Evolutionary conservation across 1,140 invertebrate genomes (phyloP).

Genomic region (Drosophila repleta): DNA sequence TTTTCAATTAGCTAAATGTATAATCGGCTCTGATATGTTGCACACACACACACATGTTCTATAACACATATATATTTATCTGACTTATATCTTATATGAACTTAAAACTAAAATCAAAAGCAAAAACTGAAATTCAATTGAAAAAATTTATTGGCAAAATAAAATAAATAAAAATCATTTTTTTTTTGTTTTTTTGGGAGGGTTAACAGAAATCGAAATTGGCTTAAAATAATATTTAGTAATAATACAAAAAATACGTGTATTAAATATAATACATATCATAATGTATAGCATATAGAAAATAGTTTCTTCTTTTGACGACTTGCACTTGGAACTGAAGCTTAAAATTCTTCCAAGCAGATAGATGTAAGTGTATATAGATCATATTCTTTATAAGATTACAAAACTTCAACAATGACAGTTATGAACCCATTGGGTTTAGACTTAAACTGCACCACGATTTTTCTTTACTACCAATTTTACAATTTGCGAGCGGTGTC

Average conservation of each 20-base stretch:
- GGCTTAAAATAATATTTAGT: constrained; percentile 68
- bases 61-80: constrained; percentile 6
- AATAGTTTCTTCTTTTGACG: constrained; percentile 22
- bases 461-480: not conserved
- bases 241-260: constrained; percentile 76
- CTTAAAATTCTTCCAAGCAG: not conserved
- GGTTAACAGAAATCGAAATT: constrained; percentile 75
- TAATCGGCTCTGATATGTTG: constrained; percentile 55
- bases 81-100: constrained; percentile 5
- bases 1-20: constrained; percentile 49
- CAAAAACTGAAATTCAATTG: constrained; percentile 40
- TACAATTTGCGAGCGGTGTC: constrained; percentile 19
- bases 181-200: constrained; percentile 20
- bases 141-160: constrained; percentile 73
- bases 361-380: not conserved
- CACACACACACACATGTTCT: constrained; percentile 16
- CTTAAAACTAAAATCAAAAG: constrained; percentile 9
- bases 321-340: constrained; percentile 39
- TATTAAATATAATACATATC: constrained; percentile 64
- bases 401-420: constrained; percentile 69
- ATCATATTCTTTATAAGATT: constrained; percentile 50
- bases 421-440: constrained; percentile 78
- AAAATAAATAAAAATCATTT: constrained; percentile 70
- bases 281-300: constrained; percentile 57
- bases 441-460: constrained; percentile 54